Conservation (phyloP, 2,888 invertebrate species). For the Automeris io region DNA sequence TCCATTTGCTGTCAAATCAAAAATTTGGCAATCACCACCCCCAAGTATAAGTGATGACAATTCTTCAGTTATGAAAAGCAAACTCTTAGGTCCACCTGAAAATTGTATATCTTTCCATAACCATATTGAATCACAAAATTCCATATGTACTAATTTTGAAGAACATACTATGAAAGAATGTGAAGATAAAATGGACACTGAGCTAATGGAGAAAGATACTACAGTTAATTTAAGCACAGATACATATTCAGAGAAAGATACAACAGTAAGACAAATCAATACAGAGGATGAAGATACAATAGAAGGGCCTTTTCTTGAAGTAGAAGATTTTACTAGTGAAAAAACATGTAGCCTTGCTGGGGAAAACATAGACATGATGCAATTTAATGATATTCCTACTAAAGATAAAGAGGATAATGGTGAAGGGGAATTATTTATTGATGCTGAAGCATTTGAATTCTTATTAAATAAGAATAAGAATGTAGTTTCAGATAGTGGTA, state of each 20-base stretch:
- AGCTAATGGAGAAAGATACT: slow-evolving; percentile 29
- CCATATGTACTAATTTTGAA: slow-evolving; percentile 6
- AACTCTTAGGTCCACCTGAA: slow-evolving; percentile 21
- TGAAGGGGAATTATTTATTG: slow-evolving; percentile 60
- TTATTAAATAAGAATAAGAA: slow-evolving; percentile 60
- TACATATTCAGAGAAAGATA: slow-evolving; percentile 38
- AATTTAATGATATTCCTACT: slow-evolving; percentile 39
- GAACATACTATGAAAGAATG: slow-evolving; percentile 9
- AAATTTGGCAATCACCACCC: slow-evolving; percentile 39
- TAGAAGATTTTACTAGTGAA: slow-evolving; percentile 37
- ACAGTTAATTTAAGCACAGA: slow-evolving; percentile 27
- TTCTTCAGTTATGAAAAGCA: slow-evolving; percentile 24
- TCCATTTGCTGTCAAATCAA: slow-evolving; percentile 52
- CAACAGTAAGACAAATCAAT: slow-evolving; percentile 44
- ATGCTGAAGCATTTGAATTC: slow-evolving; percentile 66
- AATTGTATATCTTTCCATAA: slow-evolving; percentile 12
- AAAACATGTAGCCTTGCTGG: slow-evolving; percentile 32
- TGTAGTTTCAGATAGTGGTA: slow-evolving; percentile 56
- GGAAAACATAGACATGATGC: slow-evolving; percentile 42
- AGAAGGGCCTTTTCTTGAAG: slow-evolving; percentile 63
- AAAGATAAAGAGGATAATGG: slow-evolving; percentile 35
- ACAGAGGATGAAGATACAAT: slow-evolving; percentile 68
- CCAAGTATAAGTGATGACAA: slow-evolving; percentile 20
- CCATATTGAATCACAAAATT: slow-evolving; percentile 8
- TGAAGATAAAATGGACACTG: slow-evolving; percentile 26